Conservation (phyloP, 1,140 invertebrate species). For the Drosophila miranda region DNA sequence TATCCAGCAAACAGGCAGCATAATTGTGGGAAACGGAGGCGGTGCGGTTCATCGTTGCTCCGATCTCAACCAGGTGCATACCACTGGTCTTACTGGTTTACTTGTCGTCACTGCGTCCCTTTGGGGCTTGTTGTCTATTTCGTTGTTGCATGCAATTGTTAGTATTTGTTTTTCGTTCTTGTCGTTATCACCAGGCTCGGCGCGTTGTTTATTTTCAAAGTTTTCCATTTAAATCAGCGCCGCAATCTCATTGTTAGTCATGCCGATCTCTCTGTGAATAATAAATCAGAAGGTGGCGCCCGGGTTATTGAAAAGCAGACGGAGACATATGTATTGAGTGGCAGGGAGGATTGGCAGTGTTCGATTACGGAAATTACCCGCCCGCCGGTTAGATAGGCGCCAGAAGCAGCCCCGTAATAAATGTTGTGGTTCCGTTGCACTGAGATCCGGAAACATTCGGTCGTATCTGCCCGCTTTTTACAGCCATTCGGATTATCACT, state of each 20-base stretch:
- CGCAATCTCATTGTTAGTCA: slow-evolving; percentile 49
- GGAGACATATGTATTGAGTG: slow-evolving; percentile 14
- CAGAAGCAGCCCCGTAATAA: too few species aligned
- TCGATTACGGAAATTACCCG: slow-evolving; percentile 35
- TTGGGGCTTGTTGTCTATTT: slow-evolving; percentile 29
- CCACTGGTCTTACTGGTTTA: not conserved
- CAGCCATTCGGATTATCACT: too few species aligned
- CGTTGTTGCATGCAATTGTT: slow-evolving; percentile 47
- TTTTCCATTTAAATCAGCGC: slow-evolving; percentile 67
- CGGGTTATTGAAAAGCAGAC: slow-evolving; percentile 42
- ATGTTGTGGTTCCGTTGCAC: too few species aligned
- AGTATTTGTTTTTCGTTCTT: slow-evolving; percentile 23
- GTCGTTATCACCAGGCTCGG: slow-evolving; percentile 35
- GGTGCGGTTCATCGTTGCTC: slow-evolving; percentile 2
- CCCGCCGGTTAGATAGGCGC: slow-evolving; percentile 33
- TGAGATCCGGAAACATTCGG: too few species aligned
- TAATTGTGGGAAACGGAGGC: slow-evolving; percentile 4
- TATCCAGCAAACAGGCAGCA: slow-evolving; percentile 15
- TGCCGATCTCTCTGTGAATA: slow-evolving; percentile 46
- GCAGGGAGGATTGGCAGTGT: slow-evolving; percentile 4
- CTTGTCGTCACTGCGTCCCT: not conserved
- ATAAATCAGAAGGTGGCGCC: slow-evolving; percentile 51
- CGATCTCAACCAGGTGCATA: slow-evolving; percentile 1
- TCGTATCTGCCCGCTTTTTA: too few species aligned
- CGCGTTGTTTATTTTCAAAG: slow-evolving; percentile 40